Conservation (phyloP, 1,140 invertebrate genomes). For the Caerostris extrusa region DNA sequence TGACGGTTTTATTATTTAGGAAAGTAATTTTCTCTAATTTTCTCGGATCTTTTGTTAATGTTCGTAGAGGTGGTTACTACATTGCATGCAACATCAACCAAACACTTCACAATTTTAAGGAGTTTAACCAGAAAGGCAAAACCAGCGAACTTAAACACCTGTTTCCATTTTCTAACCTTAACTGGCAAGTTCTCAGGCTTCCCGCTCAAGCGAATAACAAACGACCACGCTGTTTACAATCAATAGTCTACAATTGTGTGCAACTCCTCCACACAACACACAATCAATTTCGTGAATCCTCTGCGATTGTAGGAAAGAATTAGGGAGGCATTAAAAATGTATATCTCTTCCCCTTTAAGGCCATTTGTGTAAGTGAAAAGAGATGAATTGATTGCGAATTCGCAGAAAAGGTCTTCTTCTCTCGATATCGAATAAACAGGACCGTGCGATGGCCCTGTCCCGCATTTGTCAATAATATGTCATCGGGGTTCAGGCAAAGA, state of each 20-base stretch:
- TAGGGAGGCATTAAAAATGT: conserved; percentile 35
- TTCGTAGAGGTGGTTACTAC: too few species aligned
- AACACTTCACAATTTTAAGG: too few species aligned
- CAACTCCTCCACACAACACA: background rate
- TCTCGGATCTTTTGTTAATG: too few species aligned
- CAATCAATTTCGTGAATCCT: background rate
- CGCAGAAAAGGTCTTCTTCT: background rate
- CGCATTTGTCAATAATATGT: conserved; percentile 64
- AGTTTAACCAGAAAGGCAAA: too few species aligned
- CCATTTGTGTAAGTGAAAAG: conserved; percentile 62
- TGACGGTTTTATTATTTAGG: too few species aligned
- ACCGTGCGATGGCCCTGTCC: background rate
- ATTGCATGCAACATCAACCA: too few species aligned
- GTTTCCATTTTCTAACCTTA: background rate
- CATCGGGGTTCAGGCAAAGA: background rate
- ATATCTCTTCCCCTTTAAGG: conserved; percentile 32
- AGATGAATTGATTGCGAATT: conserved; percentile 58
- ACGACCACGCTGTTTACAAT: background rate
- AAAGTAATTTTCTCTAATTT: too few species aligned
- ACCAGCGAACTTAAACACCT: background rate
- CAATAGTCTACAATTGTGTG: conserved; percentile 1
- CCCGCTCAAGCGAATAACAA: background rate
- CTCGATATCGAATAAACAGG: conserved; percentile 40
- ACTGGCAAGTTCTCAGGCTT: background rate
- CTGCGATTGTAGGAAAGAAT: background rate